These are phyloP conservation scores for Ophioninae sp. DNA, from an alignment of 2,888 invertebrate genomes.

Conservation along the genomic window DNA sequence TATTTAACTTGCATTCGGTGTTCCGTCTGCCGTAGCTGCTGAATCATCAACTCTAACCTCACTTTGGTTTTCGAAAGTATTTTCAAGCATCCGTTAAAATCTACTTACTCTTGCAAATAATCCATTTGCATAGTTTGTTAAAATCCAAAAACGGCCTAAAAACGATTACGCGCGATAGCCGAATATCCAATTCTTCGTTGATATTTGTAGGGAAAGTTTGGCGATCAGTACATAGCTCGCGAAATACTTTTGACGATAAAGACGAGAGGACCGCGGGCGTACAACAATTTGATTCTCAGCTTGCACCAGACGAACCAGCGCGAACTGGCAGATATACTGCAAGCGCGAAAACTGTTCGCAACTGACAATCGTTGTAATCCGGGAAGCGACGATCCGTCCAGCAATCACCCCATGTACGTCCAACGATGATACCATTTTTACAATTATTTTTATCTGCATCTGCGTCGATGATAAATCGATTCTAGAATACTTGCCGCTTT, in stretches of 20 bases:
- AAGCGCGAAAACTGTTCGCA: slow-evolving; percentile 6
- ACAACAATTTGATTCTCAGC: slow-evolving; percentile 70
- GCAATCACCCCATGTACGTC: background rate
- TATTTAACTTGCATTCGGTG: background rate
- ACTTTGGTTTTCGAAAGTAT: background rate
- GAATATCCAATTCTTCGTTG: background rate
- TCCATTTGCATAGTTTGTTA: background rate
- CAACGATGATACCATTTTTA: background rate
- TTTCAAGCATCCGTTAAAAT: background rate
- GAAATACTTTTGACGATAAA: slow-evolving; percentile 73
- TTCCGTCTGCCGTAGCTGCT: too few relatives aligned
- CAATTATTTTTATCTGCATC: background rate
- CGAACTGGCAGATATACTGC: slow-evolving; percentile 68
- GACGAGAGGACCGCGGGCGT: slow-evolving; percentile 77
- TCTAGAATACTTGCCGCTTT: too few relatives aligned
- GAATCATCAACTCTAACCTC: background rate
- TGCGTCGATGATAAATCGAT: too few relatives aligned
- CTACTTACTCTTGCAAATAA: background rate
- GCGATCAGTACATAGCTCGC: slow-evolving; percentile 61
- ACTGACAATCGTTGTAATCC: background rate
- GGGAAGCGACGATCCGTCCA: background rate
- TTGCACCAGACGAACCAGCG: slow-evolving; percentile 71
- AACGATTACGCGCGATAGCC: background rate
- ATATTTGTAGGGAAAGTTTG: slow-evolving; percentile 67
- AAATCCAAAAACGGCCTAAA: background rate